Conservation (phyloP, 2,888 invertebrate genomes). For the Girardia tigrina region DNA sequence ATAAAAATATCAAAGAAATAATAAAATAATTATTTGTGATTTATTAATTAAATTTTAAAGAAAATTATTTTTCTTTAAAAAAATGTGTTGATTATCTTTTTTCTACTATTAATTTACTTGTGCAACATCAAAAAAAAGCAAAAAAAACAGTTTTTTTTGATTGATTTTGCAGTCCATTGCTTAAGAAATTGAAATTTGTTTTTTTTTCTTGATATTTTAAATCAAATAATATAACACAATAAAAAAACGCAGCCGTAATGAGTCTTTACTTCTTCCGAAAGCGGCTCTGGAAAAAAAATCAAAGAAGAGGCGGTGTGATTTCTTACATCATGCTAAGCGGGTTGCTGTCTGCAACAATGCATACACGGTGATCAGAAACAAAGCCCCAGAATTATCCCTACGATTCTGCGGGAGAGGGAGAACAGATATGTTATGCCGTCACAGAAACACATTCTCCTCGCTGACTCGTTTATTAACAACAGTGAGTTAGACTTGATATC, state of each 20-base stretch:
- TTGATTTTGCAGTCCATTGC: constrained; percentile 15
- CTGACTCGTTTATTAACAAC: constrained; percentile 23
- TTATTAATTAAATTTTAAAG: too few relatives aligned
- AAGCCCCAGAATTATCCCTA: constrained; percentile 8
- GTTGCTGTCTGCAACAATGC: constrained; percentile 20
- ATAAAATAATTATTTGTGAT: too few relatives aligned
- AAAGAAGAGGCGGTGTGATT: constrained; percentile 17
- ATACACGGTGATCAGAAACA: constrained; percentile 23
- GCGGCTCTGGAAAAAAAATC: constrained; percentile 10
- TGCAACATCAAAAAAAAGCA: not conserved
- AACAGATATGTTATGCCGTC: constrained; percentile 9
- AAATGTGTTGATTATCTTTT: too few relatives aligned
- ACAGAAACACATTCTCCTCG: constrained; percentile 8
- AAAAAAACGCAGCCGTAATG: constrained; percentile 1
- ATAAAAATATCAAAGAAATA: too few relatives aligned
- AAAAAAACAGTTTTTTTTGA: constrained; percentile 3
- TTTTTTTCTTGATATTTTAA: constrained; percentile 15
- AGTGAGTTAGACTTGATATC: constrained; percentile 23
- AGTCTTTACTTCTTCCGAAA: constrained; percentile 20
- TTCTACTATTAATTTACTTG: too few relatives aligned
- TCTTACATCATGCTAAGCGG: not conserved
- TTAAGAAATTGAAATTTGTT: constrained; percentile 10
- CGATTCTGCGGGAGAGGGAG: constrained; percentile 6
- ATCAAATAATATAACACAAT: constrained; percentile 16
- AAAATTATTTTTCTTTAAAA: too few relatives aligned